Conservation (phyloP, 2,113 vertebrate species). For the Dipodomys ordii region DNA sequence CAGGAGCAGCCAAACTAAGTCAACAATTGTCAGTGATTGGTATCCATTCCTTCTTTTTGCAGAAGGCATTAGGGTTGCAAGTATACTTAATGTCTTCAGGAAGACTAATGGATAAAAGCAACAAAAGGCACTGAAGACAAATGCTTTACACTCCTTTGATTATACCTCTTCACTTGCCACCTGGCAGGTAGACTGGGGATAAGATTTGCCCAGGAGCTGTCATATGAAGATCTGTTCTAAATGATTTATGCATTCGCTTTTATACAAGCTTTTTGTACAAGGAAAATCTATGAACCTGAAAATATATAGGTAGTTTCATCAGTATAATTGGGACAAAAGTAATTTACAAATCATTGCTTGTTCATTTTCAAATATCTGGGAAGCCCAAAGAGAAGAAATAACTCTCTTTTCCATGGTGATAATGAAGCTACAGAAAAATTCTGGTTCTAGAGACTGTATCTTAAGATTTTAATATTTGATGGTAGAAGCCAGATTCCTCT, state of each 20-base stretch:
- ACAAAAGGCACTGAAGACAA: neutral
- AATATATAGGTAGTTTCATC: conserved; percentile 21
- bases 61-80: neutral
- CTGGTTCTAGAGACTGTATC: neutral
- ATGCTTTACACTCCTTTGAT: neutral
- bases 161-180: neutral
- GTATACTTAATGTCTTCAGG: neutral
- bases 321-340: conserved; percentile 36
- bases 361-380: neutral
- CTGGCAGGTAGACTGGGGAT: neutral
- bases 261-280: neutral
- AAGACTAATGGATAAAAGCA: neutral
- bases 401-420: neutral
- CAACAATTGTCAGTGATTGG: neutral
- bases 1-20: neutral
- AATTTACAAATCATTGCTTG: neutral
- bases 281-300: neutral
- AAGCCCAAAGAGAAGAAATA: neutral
- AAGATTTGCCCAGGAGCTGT: neutral
- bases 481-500: neutral
- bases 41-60: neutral
- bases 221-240: neutral
- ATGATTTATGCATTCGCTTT: neutral
- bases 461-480: conserved; percentile 1
- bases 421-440: conserved; percentile 30